Percentiles rank a stretch among this genome's conserved stretches.
These are phyloP conservation scores for Sipha maydis DNA, from an alignment of 2,888 invertebrate species.

Conservation along the genomic window DNA sequence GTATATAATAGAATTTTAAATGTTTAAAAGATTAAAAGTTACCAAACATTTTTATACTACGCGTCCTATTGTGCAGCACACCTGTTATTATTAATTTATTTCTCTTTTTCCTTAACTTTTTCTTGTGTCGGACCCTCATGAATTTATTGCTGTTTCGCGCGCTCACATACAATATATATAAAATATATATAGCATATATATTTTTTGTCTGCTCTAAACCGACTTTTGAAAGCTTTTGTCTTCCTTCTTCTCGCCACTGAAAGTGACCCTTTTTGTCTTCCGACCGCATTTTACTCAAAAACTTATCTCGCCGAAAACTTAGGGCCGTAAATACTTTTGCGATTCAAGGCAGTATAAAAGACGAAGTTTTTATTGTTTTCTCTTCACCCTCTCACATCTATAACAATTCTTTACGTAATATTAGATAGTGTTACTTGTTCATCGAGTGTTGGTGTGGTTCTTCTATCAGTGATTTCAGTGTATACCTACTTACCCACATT, in stretches of 20 bases:
- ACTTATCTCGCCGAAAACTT: conserved; percentile 52
- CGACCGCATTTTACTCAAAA: conserved; percentile 45
- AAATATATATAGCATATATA: conserved; percentile 4
- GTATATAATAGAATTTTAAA: conserved; percentile 33
- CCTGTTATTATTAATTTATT: conserved; percentile 58
- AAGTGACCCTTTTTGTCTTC: conserved; percentile 55
- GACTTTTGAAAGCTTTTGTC: conserved; percentile 56
- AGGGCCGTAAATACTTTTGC: conserved; percentile 51
- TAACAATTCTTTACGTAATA: conserved; percentile 17
- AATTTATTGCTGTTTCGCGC: conserved; percentile 56
- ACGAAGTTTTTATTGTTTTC: conserved; percentile 48
- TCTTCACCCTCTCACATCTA: not conserved
- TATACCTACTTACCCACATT: not conserved
- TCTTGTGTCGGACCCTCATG: conserved; percentile 35
- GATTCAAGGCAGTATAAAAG: conserved; percentile 27
- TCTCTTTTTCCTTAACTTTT: conserved; percentile 51
- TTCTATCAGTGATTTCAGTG: not conserved
- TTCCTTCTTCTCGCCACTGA: conserved; percentile 24
- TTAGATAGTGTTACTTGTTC: not conserved
- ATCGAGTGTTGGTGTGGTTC: not conserved
- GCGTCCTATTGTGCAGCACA: conserved; percentile 14
- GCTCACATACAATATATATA: conserved; percentile 18
- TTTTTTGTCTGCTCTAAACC: conserved; percentile 45
- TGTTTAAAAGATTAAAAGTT: conserved; percentile 45
- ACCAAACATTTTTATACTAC: conserved; percentile 44